phyloP scores from a whole-genome alignment of 2,888 invertebrate species.

The Platypus cylindrus region DNA sequence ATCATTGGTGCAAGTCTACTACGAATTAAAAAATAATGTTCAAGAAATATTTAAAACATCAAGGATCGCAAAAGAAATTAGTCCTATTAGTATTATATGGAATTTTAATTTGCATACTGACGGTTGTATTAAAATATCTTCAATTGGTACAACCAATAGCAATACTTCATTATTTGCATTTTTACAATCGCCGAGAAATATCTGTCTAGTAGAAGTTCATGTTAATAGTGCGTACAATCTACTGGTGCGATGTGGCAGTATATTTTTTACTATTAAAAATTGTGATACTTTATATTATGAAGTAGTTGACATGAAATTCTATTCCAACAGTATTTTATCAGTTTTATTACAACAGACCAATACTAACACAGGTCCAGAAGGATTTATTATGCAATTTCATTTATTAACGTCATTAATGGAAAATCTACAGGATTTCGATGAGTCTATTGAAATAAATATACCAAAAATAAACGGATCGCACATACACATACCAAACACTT shows the following conservation, averaged over 20 bases:
- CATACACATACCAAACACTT: constrained; percentile 37
- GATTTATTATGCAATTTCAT: constrained; percentile 26
- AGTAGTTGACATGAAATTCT: constrained; percentile 63
- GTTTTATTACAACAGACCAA: constrained; percentile 52
- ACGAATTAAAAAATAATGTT: constrained; percentile 52
- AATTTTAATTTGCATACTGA: constrained; percentile 22
- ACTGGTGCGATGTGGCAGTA: constrained; percentile 38
- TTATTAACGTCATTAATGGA: constrained; percentile 27
- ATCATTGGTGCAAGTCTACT: constrained; percentile 73
- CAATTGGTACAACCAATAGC: constrained; percentile 40
- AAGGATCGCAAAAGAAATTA: constrained; percentile 51
- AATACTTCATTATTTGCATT: constrained; percentile 42
- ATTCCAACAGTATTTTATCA: constrained; percentile 59
- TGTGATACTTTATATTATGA: constrained; percentile 15
- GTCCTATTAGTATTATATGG: constrained; percentile 40
- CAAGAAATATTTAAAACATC: constrained; percentile 55
- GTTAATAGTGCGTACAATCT: constrained; percentile 28
- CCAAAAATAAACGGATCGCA: constrained; percentile 41
- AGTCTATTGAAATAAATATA: constrained; percentile 29
- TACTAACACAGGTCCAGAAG: constrained; percentile 32
- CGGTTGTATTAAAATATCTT: constrained; percentile 37
- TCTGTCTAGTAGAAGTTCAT: constrained; percentile 40
- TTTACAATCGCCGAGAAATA: constrained; percentile 36
- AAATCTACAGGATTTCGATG: constrained; percentile 20
- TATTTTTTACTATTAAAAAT: constrained; percentile 37